phyloP scores from a whole-genome alignment of 2,797 vertebrate species.

The Sebastes jordani region DNA sequence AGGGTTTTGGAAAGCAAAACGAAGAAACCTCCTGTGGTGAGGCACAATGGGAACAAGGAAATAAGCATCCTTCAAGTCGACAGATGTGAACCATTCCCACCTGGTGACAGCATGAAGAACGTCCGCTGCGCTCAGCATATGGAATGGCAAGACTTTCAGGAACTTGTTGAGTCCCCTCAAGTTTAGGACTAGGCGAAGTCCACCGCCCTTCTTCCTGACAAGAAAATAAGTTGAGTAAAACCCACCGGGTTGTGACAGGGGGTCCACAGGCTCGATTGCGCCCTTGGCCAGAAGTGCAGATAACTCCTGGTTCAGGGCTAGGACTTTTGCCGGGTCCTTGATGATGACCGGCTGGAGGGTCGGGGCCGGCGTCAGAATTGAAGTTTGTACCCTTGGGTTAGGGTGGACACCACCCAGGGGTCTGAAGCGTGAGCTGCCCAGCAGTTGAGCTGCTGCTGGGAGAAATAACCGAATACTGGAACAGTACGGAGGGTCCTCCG shows the following conservation, averaged over 20 bases:
- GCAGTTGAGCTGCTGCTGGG: background rate
- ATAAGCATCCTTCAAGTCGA: background rate
- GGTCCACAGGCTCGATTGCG: background rate
- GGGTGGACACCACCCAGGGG: no score
- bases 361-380: background rate
- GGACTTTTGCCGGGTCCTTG: background rate
- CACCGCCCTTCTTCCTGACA: background rate
- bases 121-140: background rate
- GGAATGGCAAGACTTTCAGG: background rate
- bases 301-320: background rate
- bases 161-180: background rate
- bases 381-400: background rate
- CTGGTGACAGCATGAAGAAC: background rate
- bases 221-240: background rate
- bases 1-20: no score
- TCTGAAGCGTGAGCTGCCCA: no score
- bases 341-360: background rate
- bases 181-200: background rate
- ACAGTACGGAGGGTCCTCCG: no score
- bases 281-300: background rate
- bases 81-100: no score
- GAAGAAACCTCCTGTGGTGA: no score
- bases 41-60: no score
- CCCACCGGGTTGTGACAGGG: background rate
- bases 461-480: no score